Evolutionary conservation across 2,888 invertebrate genomes (phyloP).

Genomic region (Aromia moschata): DNA sequence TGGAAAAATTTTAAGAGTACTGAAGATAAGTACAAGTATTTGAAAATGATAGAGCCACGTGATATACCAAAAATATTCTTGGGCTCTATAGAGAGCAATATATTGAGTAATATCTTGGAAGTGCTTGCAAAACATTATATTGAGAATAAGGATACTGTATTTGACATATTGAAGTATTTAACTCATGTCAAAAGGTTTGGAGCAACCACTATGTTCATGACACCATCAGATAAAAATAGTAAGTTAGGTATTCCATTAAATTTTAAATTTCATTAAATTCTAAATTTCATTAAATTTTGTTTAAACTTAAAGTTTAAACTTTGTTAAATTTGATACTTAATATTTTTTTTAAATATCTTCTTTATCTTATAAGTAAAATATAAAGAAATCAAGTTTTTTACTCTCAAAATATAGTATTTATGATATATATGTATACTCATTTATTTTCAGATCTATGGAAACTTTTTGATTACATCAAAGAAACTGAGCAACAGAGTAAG

Average conservation of each 20-base stretch:
- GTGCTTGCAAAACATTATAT: constrained; percentile 64
- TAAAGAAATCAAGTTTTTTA: neutral
- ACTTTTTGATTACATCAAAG: constrained; percentile 58
- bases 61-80: constrained; percentile 72
- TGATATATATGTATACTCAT: neutral
- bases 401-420: neutral
- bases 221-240: constrained; percentile 69
- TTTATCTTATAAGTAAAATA: too few species aligned
- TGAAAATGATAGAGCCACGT: constrained; percentile 68
- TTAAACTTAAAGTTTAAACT: too few species aligned
- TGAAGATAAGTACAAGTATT: constrained; percentile 68
- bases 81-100: constrained; percentile 73
- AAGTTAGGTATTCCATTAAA: too few species aligned
- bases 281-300: too few species aligned
- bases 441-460: constrained; percentile 57
- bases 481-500: constrained; percentile 47
- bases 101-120: constrained; percentile 70
- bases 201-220: constrained; percentile 72
- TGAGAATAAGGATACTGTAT: constrained; percentile 61
- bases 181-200: constrained; percentile 71
- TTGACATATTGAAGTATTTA: constrained; percentile 66
- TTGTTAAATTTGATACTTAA: too few species aligned
- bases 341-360: too few species aligned
- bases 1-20: constrained; percentile 70
- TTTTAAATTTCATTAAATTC: too few species aligned